Base-by-base conservation (phyloP, 2,888 invertebrate genomes). In the Monoplex corrugatus region DNA sequence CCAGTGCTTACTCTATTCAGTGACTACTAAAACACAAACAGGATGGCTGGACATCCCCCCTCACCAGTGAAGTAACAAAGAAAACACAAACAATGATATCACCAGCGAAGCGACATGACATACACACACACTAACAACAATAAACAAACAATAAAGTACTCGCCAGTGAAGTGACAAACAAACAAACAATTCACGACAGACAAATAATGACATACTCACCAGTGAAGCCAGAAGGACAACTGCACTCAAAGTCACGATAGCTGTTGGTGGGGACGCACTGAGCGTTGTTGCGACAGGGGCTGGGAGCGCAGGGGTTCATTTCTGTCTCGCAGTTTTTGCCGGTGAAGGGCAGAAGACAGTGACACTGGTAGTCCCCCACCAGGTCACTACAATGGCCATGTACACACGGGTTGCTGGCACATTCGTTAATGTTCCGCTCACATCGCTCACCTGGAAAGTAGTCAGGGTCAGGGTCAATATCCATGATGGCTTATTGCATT, bases 371-470 rank as follows among this genome's bases (percentile, higher is more conserved):
- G 6, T 98, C 98, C 93, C 98, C 98, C 45, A 98, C 97, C 50
- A 98, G 97, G 95, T 99, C 98, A 88, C 97, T 97, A 95, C 99
- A 99, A 0, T 98, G 98, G 0, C 98, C 99, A 93, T 99, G 99
- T 93, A 98, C 98, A 95, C 99, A 99, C 0, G 99, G 99, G 96
- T 99, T 98, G 1, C 98, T 98, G 90, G 98, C 98, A 95, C 99
- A 99, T 95, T 99, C 98, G 95, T 99, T 98, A 86, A 98, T 98
- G 94, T 99, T 98, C 1, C 97, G 97, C 94, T 99, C 98, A 95
- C 99, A 99, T 86, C 32, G 84, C 10, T 23, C 84, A 23, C 91
- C 91, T 90, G 90, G 2, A 84, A 6, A 50, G n/a, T n/a, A n/a
- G n/a, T n/a, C n/a, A n/a, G n/a, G n/a, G n/a, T n/a, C n/a, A n/a